A percentile compares a stretch with the other conserved stretches of the same genome.
Conservation (phyloP, 2,113 vertebrate genomes). For the Engraulis encrasicolus region DNA sequence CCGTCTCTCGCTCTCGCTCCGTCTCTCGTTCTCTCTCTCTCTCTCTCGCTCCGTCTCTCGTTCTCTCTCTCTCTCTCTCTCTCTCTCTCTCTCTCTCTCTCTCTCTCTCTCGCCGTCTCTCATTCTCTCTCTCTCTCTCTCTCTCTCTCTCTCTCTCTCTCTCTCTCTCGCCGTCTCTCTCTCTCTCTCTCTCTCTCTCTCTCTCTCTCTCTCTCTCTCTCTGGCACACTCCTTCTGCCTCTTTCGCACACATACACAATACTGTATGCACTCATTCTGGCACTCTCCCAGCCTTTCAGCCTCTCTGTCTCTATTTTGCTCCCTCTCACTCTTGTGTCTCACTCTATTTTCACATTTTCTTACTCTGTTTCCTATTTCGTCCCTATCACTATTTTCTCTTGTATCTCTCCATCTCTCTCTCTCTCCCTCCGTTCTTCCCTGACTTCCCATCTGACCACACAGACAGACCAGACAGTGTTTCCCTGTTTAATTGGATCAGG, state of each 20-base stretch:
- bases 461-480: conserved; percentile 25
- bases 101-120: too few relatives aligned
- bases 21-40: neutral
- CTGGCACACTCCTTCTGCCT: neutral
- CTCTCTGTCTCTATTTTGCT: too few relatives aligned
- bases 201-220: conserved; percentile 31
- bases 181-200: neutral
- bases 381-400: neutral
- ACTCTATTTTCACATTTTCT: too few relatives aligned
- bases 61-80: neutral
- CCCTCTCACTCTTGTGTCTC: too few relatives aligned
- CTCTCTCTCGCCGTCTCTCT: neutral
- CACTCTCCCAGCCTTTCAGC: too few relatives aligned
- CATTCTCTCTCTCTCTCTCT: neutral
- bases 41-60: neutral
- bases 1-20: neutral
- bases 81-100: too few relatives aligned
- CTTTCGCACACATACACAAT: too few relatives aligned
- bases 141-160: neutral
- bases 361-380: too few relatives aligned
- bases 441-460: neutral
- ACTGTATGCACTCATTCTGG: too few relatives aligned
- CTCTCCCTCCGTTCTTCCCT: neutral
- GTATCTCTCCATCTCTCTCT: conserved; percentile 21
- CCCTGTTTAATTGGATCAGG: conserved; percentile 19